phyloP scores from a whole-genome alignment of 1,140 invertebrate species.

The Drosophila lini region DNA sequence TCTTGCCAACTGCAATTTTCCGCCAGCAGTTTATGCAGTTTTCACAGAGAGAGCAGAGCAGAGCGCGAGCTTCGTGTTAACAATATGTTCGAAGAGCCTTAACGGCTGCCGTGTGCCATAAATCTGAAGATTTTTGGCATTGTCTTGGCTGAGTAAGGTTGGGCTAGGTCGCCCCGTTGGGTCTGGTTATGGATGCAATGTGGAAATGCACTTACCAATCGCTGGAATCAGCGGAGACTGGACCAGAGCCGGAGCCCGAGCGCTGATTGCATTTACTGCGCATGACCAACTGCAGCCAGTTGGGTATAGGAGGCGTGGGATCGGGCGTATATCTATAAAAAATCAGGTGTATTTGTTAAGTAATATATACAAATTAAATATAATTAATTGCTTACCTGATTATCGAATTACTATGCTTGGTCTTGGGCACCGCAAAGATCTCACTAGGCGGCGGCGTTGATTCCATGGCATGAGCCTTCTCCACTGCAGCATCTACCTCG shows the following conservation, averaged over 20 bases:
- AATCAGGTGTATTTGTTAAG: not conserved
- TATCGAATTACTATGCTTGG: slow-evolving; percentile 71
- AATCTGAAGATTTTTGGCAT: slow-evolving; percentile 64
- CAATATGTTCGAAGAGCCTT: slow-evolving; percentile 67
- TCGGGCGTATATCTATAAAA: slow-evolving; percentile 76
- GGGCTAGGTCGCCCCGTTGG: slow-evolving; percentile 31
- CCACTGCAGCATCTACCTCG: slow-evolving; percentile 65
- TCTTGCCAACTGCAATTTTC: slow-evolving; percentile 10
- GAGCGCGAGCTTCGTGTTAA: slow-evolving; percentile 58
- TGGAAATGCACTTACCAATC: slow-evolving; percentile 67
- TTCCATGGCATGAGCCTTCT: slow-evolving; percentile 61
- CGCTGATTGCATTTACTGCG: slow-evolving; percentile 80
- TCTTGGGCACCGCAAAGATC: slow-evolving; percentile 71
- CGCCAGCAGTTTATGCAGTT: not conserved
- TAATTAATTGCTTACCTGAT: slow-evolving; percentile 61
- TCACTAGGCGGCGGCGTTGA: slow-evolving; percentile 37
- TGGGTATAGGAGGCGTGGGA: slow-evolving; percentile 72
- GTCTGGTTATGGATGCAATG: slow-evolving; percentile 10
- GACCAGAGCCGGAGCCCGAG: slow-evolving; percentile 12
- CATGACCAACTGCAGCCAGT: slow-evolving; percentile 84
- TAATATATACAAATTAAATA: not conserved
- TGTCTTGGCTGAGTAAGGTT: slow-evolving; percentile 27
- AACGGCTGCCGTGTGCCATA: slow-evolving; percentile 75
- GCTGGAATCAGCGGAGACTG: slow-evolving; percentile 37
- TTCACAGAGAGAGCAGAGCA: not conserved